Evolutionary conservation across 2,797 vertebrate species (phyloP).

Genomic region (Oreonectes daqikongensis): DNA sequence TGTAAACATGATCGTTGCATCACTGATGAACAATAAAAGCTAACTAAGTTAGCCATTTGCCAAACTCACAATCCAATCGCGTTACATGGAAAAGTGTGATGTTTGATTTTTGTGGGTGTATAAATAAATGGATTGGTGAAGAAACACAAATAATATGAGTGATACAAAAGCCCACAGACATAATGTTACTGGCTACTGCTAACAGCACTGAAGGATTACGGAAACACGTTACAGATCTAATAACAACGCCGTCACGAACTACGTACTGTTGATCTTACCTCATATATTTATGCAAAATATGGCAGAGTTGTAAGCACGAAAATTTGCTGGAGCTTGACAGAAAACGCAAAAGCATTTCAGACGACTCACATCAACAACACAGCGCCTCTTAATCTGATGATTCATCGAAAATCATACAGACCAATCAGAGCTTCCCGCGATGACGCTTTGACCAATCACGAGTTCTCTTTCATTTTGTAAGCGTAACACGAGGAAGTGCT

Average conservation of each 20-base stretch:
- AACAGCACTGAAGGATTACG: neutral
- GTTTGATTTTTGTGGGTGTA: neutral
- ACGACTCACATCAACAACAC: neutral
- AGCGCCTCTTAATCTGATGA: neutral
- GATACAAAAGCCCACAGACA: neutral
- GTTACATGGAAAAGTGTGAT: neutral
- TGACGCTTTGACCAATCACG: neutral
- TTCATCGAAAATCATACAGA: neutral
- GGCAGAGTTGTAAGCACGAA: neutral
- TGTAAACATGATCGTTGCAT: neutral
- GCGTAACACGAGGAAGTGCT: neutral
- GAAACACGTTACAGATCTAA: neutral
- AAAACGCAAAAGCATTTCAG: slow-evolving; percentile 1
- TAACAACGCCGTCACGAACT: too few species aligned
- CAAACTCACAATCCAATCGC: neutral
- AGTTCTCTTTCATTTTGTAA: neutral
- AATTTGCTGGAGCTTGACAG: slow-evolving; percentile 9
- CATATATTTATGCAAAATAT: neutral
- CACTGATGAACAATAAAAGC: neutral
- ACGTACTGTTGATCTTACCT: slow-evolving; percentile 10
- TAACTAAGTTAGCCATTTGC: slow-evolving; percentile 5
- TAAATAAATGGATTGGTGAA: neutral
- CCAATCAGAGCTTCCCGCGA: slow-evolving; percentile 8
- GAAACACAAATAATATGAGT: too few species aligned
- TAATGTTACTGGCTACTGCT: neutral